phyloP scores from a whole-genome alignment of 2,113 vertebrate species.

The Mirounga angustirostris region DNA sequence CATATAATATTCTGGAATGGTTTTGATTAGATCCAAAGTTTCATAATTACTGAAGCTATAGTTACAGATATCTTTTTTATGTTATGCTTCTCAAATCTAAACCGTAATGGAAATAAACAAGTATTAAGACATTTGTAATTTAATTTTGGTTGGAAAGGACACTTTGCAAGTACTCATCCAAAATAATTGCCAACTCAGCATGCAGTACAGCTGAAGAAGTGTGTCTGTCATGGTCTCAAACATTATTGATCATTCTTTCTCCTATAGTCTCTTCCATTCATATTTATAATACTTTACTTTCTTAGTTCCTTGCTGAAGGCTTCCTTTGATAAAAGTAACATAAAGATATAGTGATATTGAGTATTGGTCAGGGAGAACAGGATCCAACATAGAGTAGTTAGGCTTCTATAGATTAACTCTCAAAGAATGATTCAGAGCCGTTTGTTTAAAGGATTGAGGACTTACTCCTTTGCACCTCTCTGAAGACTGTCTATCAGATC shows the following conservation, averaged over 20 bases:
- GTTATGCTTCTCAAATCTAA: neutral
- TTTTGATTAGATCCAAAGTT: neutral
- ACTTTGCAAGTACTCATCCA: neutral
- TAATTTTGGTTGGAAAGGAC: neutral
- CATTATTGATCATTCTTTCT: slow-evolving; percentile 13
- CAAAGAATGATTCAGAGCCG: neutral
- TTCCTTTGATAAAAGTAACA: slow-evolving; percentile 1
- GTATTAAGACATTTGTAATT: neutral
- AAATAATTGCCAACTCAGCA: neutral
- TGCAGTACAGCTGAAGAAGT: neutral
- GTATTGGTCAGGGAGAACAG: neutral
- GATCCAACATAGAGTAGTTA: neutral
- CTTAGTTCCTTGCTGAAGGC: neutral
- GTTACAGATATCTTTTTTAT: neutral
- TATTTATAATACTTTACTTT: neutral
- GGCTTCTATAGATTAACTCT: neutral
- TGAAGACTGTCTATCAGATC: neutral
- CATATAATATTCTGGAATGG: neutral
- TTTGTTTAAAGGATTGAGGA: neutral
- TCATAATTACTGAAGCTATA: neutral
- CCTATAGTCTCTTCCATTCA: neutral
- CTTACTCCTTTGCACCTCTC: neutral
- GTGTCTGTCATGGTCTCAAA: neutral
- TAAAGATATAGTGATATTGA: neutral
- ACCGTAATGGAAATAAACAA: neutral